Percentiles rank a stretch among this genome's conserved stretches.
These are phyloP conservation scores for Volucella bombylans DNA, from an alignment of 2,888 invertebrate species.

Conservation along the genomic window DNA sequence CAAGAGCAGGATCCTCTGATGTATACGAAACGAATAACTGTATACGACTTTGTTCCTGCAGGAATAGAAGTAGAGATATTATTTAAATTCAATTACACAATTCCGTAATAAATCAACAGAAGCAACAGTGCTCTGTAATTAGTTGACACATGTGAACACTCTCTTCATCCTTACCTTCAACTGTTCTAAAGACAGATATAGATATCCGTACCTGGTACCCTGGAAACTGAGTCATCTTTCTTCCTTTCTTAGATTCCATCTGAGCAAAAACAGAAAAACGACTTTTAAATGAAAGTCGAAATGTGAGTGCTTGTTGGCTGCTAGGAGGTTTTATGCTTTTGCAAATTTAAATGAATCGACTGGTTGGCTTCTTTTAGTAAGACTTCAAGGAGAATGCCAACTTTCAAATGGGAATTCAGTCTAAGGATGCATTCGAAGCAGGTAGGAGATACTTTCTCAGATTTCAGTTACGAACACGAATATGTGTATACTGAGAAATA, in stretches of 20 bases:
- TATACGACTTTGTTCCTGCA: no score
- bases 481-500: no score
- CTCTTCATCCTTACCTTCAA: not conserved
- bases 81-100: slow-evolving; percentile 63
- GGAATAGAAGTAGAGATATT: slow-evolving; percentile 18
- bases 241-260: slow-evolving; percentile 11
- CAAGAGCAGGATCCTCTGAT: not conserved
- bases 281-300: no score
- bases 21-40: not conserved
- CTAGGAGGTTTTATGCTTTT: slow-evolving; percentile 27
- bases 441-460: not conserved
- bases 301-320: no score
- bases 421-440: not conserved
- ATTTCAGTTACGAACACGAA: slow-evolving; percentile 2
- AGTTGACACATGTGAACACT: slow-evolving; percentile 16
- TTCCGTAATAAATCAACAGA: slow-evolving; percentile 37
- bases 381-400: slow-evolving; percentile 19
- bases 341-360: slow-evolving; percentile 53
- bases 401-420: slow-evolving; percentile 5
- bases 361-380: slow-evolving; percentile 55
- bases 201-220: not conserved
- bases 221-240: not conserved
- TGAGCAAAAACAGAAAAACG: slow-evolving; percentile 19
- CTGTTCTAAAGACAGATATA: not conserved
- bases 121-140: slow-evolving; percentile 47